Base-by-base conservation (phyloP, 2,797 vertebrate species). In the Melanotaenia pygmaea region DNA sequence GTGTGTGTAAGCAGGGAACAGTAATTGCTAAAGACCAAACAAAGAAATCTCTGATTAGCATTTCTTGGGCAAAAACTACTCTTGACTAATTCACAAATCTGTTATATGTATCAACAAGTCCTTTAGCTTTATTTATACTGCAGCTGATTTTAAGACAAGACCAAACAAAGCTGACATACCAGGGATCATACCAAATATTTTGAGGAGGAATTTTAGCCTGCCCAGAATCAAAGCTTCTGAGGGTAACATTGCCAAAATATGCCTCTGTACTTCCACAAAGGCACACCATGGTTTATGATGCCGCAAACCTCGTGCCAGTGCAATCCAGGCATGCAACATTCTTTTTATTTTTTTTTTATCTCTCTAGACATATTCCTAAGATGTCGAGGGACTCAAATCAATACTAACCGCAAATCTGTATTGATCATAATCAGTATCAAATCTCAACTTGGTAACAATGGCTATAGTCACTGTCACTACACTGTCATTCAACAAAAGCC, bases 11-110 rank as follows among this genome's bases (percentile, higher is more conserved):
- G 66, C 67, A 64, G 43, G 35, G 65, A 72, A 73, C 70, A 64
- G 74, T 82, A 82, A 88, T 88, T 87, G 75, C 78, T 70, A 67
- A 62, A 16, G 74, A 79, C 70, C 45, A 79, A 91, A 91, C 88
- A 87, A 83, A 89, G 76, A 81, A 82, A 70, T 79, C 82, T 89
- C 83, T 79, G 78, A 89, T 79, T 77, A 67, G 53, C 72, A 40
- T 81, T 87, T 80, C 80, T 38, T 30, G 28, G 71, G 70, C 28
- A 60, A 59, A 70, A 80, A 63, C 32, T 11, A 11, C 45, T 57
- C 57, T 28, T 47, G 57, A 59, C 67, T 76, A 72, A 61, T 78
- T 80, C 66, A 58, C 5, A 50, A 5, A 47, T 72, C 4, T 43
- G 59, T 69, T 35, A 1, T 4, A 37, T 59, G 50, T 53, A 18